A percentile compares a stretch with the other conserved stretches of the same genome.
Conservation (phyloP, 2,113 vertebrate genomes). For the Malurus cyaneus region DNA sequence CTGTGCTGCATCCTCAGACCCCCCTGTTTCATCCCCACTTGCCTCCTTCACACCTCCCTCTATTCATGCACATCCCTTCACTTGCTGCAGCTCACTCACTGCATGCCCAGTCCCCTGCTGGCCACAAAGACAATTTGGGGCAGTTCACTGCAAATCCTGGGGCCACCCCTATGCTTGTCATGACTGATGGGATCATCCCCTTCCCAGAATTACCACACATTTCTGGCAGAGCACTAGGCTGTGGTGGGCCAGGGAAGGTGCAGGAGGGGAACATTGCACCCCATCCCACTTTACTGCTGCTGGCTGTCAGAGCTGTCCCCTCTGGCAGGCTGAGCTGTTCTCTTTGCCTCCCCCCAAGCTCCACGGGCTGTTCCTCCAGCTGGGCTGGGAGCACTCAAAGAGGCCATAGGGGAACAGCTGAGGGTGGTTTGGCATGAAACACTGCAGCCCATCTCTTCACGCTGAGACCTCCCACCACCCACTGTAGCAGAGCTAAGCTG, state of each 20-base stretch:
- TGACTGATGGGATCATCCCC: neutral
- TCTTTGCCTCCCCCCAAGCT: neutral
- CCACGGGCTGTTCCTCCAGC: neutral
- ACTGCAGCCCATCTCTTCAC: neutral
- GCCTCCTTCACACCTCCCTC: neutral
- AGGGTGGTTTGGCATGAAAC: neutral
- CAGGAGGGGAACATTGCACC: neutral
- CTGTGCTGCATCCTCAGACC: fast-evolving
- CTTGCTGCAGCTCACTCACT: fast-evolving
- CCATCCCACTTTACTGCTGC: neutral
- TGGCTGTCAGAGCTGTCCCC: neutral
- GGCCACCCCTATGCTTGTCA: neutral
- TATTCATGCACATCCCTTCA: neutral
- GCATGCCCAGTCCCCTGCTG: fast-evolving
- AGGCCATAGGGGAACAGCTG: neutral
- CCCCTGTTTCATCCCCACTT: neutral
- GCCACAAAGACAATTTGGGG: neutral
- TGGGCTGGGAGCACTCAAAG: neutral
- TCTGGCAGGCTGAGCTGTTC: neutral
- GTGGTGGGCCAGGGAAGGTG: neutral
- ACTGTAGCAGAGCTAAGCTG: neutral
- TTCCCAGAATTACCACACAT: neutral
- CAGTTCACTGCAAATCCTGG: neutral
- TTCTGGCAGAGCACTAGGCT: neutral
- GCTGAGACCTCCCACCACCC: neutral